These are phyloP conservation scores for Myopa testacea DNA, from an alignment of 2,888 invertebrate genomes.

Conservation along the genomic window DNA sequence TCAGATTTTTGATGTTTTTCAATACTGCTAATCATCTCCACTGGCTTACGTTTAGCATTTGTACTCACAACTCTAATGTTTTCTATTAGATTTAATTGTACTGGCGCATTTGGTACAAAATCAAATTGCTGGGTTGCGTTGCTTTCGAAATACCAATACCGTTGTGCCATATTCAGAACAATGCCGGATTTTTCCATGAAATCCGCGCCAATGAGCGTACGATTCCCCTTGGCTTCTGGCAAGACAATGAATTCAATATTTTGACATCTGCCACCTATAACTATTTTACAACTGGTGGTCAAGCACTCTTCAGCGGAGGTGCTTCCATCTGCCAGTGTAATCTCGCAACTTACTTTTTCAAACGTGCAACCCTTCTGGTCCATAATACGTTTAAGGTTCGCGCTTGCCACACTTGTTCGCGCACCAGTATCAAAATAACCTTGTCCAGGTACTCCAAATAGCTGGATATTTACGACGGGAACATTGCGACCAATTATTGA, in stretches of 20 bases:
- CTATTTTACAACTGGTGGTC: too few relatives aligned
- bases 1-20: not conserved
- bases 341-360: slow-evolving; percentile 12
- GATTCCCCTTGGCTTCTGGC: too few relatives aligned
- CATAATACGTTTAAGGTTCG: slow-evolving; percentile 41
- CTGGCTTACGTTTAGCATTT: not conserved
- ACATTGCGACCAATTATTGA: slow-evolving; percentile 32
- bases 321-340: not conserved
- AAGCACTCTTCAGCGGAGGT: too few relatives aligned
- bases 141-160: too few relatives aligned
- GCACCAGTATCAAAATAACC: slow-evolving; percentile 46
- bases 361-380: slow-evolving; percentile 32
- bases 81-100: too few relatives aligned
- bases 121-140: too few relatives aligned
- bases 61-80: not conserved
- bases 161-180: too few relatives aligned
- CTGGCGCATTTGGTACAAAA: too few relatives aligned
- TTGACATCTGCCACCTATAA: not conserved
- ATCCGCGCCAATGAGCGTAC: too few relatives aligned
- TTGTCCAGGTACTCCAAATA: slow-evolving; percentile 44
- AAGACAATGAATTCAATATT: too few relatives aligned
- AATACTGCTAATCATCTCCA: too few relatives aligned
- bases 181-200: too few relatives aligned
- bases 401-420: slow-evolving; percentile 22
- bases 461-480: slow-evolving; percentile 37